These are phyloP conservation scores for Pandemis corylana DNA, from an alignment of 2,888 invertebrate genomes.

Conservation along the genomic window DNA sequence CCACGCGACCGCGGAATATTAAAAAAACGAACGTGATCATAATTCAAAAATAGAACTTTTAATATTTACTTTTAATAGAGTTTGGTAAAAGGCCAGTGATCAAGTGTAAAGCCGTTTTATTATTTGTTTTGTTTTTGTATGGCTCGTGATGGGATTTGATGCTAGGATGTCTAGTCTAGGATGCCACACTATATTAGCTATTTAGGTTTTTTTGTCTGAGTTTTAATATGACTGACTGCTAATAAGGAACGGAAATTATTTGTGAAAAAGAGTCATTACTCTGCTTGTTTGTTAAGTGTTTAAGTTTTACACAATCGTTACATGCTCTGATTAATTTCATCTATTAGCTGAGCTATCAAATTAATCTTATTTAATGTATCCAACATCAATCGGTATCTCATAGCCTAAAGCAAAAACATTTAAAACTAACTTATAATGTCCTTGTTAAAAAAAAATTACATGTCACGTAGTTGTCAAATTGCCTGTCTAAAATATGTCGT, in stretches of 20 bases:
- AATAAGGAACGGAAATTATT: background rate
- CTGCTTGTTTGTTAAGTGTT: background rate
- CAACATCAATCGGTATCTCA: slow-evolving; percentile 1
- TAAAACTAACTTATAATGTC: slow-evolving; percentile 18
- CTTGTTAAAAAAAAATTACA: slow-evolving; percentile 29
- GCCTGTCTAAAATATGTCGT: slow-evolving; percentile 28
- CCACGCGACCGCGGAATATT: slow-evolving; percentile 52
- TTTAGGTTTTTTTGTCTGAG: background rate
- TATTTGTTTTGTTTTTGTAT: slow-evolving; percentile 1
- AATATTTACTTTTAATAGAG: slow-evolving; percentile 27
- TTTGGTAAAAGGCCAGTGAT: slow-evolving; percentile 37
- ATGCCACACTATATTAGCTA: background rate
- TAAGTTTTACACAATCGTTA: background rate
- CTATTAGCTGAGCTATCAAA: background rate
- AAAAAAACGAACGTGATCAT: slow-evolving; percentile 32
- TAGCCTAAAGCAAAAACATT: slow-evolving; percentile 1
- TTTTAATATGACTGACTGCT: background rate
- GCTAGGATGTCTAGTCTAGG: background rate
- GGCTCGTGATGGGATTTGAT: background rate
- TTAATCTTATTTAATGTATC: slow-evolving; percentile 9
- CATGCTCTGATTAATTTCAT: background rate
- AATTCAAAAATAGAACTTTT: slow-evolving; percentile 26
- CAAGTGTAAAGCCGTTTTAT: slow-evolving; percentile 32
- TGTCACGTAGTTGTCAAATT: slow-evolving; percentile 40
- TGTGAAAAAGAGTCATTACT: background rate